Conservation (phyloP, 64 coral and sea anemone genomes). For the Montipora capricornis region DNA sequence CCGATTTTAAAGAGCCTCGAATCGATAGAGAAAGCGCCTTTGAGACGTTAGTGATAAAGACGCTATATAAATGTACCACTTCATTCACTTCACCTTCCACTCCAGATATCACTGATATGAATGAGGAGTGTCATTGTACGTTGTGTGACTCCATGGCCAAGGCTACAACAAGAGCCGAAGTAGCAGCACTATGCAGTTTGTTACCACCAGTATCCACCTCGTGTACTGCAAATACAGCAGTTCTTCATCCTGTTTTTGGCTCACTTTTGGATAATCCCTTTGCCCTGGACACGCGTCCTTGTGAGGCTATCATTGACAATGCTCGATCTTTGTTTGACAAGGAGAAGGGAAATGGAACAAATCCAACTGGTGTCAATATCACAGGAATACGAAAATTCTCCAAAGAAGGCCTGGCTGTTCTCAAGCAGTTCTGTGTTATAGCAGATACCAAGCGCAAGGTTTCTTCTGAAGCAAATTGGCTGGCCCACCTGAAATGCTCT, state of each 20-base stretch:
- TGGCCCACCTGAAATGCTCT: neutral
- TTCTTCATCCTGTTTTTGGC: neutral
- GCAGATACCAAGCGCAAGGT: no score
- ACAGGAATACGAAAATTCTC: slow-evolving; percentile 8
- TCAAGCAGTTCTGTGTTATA: no score
- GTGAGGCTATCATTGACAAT: slow-evolving; percentile 6
- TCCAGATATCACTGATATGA: neutral
- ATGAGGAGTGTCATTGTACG: neutral
- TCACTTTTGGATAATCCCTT: neutral
- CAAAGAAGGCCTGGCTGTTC: neutral
- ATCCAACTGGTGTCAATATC: neutral
- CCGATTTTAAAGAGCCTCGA: no score
- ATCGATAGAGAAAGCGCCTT: no score
- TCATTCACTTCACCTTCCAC: no score
- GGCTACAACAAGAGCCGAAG: slow-evolving; percentile 46
- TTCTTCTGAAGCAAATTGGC: no score
- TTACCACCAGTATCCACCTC: neutral
- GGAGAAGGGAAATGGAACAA: neutral
- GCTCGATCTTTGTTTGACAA: slow-evolving; percentile 13
- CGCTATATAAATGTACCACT: no score
- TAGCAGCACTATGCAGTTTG: slow-evolving; percentile 32
- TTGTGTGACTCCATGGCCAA: neutral
- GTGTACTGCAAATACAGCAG: neutral
- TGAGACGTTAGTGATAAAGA: no score
- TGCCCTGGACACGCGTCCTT: neutral